Evolutionary conservation across 2,113 vertebrate genomes (phyloP).

Genomic region (Ptychochromis oligacanthus): DNA sequence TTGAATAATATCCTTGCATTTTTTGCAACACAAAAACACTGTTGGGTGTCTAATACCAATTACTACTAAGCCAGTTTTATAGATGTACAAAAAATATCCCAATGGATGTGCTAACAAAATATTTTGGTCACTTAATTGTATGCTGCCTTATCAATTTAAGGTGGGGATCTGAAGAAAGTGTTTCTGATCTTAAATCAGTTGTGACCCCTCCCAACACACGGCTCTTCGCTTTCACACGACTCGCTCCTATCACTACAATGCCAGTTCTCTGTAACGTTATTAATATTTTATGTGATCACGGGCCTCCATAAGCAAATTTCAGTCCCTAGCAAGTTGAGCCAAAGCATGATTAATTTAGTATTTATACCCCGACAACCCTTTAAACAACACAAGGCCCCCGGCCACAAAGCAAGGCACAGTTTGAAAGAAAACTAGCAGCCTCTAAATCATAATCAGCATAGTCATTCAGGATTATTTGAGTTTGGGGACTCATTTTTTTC

Average conservation of each 20-base stretch:
- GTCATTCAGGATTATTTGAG: slow-evolving; percentile 70
- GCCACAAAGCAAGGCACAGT: slow-evolving; percentile 74
- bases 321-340: slow-evolving; percentile 88
- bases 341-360: slow-evolving; percentile 98
- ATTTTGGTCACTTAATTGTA: slow-evolving; percentile 18
- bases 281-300: slow-evolving; percentile 96
- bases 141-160: slow-evolving; percentile 4
- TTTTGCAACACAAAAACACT: slow-evolving; percentile 48
- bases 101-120: neutral
- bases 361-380: slow-evolving; percentile 81
- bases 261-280: slow-evolving; percentile 82
- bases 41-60: slow-evolving; percentile 46
- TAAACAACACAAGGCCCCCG: slow-evolving; percentile 76
- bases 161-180: slow-evolving; percentile 22
- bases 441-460: slow-evolving; percentile 79
- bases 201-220: slow-evolving; percentile 40
- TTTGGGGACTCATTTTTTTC: slow-evolving; percentile 60
- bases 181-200: slow-evolving; percentile 65
- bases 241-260: slow-evolving; percentile 83
- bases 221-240: slow-evolving; percentile 71
- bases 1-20: slow-evolving; percentile 54
- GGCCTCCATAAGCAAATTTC: slow-evolving; percentile 95
- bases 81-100: slow-evolving; percentile 1
- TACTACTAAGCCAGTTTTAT: slow-evolving; percentile 37
- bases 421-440: slow-evolving; percentile 74